Evolutionary conservation across 2,113 vertebrate genomes (phyloP).

Genomic region (Xiphophorus couchianus): DNA sequence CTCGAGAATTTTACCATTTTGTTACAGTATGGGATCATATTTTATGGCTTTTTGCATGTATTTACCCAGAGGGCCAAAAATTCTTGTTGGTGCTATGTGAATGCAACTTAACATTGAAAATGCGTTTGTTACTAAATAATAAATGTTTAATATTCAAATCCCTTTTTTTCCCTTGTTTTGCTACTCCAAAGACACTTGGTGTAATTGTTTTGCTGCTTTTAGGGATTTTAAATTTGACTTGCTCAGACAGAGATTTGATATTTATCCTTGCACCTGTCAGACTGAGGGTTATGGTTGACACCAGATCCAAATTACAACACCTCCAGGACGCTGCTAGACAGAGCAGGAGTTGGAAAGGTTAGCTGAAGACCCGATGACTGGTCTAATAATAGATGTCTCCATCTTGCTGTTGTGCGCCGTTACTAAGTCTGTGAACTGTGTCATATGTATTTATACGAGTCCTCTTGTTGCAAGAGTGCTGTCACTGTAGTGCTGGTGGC

Average conservation of each 20-base stretch:
- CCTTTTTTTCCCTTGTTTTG: no score
- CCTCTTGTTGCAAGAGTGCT: constrained; percentile 21
- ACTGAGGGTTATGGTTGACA: constrained; percentile 42
- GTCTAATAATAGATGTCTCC: constrained; percentile 55
- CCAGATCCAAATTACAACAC: constrained; percentile 34
- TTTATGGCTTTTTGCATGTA: not conserved
- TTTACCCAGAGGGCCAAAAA: not conserved
- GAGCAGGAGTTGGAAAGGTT: constrained; percentile 37
- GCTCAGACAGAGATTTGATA: constrained; percentile 9
- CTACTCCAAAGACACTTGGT: not conserved
- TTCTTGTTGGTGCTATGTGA: not conserved
- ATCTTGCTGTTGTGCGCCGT: constrained; percentile 29
- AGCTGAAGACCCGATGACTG: constrained; percentile 41
- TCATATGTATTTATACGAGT: constrained; percentile 31
- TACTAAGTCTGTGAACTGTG: constrained; percentile 11
- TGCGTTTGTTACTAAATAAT: not conserved
- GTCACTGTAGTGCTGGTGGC: constrained; percentile 17
- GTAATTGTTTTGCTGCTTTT: not conserved
- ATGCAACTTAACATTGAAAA: not conserved
- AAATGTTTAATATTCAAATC: not conserved
- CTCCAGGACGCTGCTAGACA: constrained; percentile 20
- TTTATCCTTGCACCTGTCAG: constrained; percentile 33
- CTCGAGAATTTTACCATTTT: no score
- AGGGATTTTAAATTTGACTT: not conserved
- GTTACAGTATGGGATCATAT: not conserved